Evolutionary conservation across 2,888 invertebrate species (phyloP).

Genomic region (Meliscaeva auricollis): DNA sequence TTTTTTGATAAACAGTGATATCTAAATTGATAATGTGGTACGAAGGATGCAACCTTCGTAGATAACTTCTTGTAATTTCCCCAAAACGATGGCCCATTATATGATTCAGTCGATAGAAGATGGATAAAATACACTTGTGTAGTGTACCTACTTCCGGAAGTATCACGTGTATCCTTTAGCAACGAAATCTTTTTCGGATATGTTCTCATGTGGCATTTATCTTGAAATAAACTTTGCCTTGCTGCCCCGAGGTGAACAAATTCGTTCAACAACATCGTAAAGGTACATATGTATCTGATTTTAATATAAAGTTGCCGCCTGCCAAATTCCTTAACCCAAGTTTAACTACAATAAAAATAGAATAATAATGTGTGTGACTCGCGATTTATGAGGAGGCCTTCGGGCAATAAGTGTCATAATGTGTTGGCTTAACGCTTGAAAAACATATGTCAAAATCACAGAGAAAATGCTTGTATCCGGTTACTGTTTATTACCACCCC

Average conservation of each 20-base stretch:
- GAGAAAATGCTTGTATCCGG: conserved; percentile 71
- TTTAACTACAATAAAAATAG: conserved; percentile 55
- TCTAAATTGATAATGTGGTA: conserved; percentile 27
- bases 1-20: conserved; percentile 3
- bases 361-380: conserved; percentile 67
- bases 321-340: conserved; percentile 44
- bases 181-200: conserved; percentile 46
- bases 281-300: conserved; percentile 28
- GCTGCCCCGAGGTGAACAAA: conserved; percentile 69
- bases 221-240: conserved; percentile 52
- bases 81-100: conserved; percentile 48
- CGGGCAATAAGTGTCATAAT: conserved; percentile 74
- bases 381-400: conserved; percentile 74
- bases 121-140: conserved; percentile 35
- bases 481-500: conserved; percentile 72
- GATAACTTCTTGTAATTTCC: conserved; percentile 63
- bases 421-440: conserved; percentile 70
- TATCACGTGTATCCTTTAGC: conserved; percentile 63
- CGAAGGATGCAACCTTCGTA: conserved; percentile 42
- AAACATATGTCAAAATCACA: conserved; percentile 76
- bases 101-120: conserved; percentile 52
- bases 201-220: conserved; percentile 59
- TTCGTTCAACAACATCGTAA: conserved; percentile 45
- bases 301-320: conserved; percentile 43
- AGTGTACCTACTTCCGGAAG: conserved; percentile 61